phyloP scores from a whole-genome alignment of 1,140 invertebrate genomes.

The Drosophila navojoa region DNA sequence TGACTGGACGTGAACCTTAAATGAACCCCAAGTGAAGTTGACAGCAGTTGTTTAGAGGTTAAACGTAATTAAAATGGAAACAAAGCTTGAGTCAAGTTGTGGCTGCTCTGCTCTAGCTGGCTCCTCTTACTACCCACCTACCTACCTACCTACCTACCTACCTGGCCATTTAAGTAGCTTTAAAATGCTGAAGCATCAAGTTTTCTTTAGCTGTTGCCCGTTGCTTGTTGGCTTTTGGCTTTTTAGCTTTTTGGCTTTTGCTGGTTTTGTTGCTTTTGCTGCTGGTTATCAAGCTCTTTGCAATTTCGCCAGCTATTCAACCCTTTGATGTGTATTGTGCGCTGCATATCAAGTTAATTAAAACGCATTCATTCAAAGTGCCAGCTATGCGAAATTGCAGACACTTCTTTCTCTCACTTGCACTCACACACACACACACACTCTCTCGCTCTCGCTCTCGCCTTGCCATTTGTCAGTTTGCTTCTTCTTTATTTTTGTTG shows the following conservation, averaged over 20 bases:
- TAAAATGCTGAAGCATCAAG: constrained; percentile 21
- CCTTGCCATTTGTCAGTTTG: constrained; percentile 5
- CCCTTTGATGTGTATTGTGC: constrained; percentile 37
- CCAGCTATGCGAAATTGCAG: constrained; percentile 49
- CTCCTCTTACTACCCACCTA: background rate
- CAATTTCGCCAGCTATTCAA: constrained; percentile 23
- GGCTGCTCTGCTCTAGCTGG: background rate
- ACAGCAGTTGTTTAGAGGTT: constrained; percentile 6
- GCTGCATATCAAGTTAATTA: constrained; percentile 54
- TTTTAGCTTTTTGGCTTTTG: background rate
- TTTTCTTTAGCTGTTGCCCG: background rate
- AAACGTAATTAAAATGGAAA: constrained; percentile 21
- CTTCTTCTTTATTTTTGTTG: constrained; percentile 6
- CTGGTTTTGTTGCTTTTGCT: background rate
- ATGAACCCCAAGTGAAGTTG: background rate
- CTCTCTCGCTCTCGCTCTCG: background rate
- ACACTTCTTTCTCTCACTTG: constrained; percentile 15
- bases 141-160: too few species aligned
- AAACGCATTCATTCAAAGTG: constrained; percentile 56
- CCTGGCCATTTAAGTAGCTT: constrained; percentile 9
- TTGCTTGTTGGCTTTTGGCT: background rate
- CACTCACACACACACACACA: background rate
- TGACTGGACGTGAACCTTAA: too few species aligned
- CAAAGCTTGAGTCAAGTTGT: constrained; percentile 12
- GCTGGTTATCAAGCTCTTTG: constrained; percentile 18